Evolutionary conservation across 2,113 vertebrate genomes (phyloP).

Genomic region (Nycticryphes semicollaris): DNA sequence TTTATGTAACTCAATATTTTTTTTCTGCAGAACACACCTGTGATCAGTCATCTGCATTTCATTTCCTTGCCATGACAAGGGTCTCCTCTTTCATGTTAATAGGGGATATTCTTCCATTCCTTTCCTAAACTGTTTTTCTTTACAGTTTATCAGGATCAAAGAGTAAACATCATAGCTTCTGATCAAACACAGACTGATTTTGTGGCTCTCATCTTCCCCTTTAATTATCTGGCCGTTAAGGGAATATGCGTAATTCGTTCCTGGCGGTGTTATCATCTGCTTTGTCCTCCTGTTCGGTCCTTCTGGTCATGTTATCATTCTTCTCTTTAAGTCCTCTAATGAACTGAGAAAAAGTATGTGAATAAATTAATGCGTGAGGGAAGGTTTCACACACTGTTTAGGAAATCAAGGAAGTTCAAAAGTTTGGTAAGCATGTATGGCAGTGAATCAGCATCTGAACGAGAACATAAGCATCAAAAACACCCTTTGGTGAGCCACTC

Average conservation of each 20-base stretch:
- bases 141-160: conserved; percentile 32
- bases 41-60: neutral
- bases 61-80: neutral
- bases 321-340: conserved; percentile 6
- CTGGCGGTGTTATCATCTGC: neutral
- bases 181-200: neutral
- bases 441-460: neutral
- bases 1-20: neutral
- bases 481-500: neutral
- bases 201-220: neutral
- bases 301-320: neutral
- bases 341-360: neutral
- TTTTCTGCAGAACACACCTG: neutral
- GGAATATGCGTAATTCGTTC: neutral
- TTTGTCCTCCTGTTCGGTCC: neutral
- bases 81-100: neutral
- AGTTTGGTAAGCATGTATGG: neutral
- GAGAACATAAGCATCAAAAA: neutral
- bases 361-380: neutral
- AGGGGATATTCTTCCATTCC: neutral
- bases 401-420: neutral
- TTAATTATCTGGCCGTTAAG: conserved; percentile 10
- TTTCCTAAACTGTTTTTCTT: conserved; percentile 41
- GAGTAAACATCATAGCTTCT: conserved; percentile 1
- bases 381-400: neutral